These are phyloP conservation scores for Drosophila teissieri DNA, from an alignment of 1,140 invertebrate species.

Conservation along the genomic window DNA sequence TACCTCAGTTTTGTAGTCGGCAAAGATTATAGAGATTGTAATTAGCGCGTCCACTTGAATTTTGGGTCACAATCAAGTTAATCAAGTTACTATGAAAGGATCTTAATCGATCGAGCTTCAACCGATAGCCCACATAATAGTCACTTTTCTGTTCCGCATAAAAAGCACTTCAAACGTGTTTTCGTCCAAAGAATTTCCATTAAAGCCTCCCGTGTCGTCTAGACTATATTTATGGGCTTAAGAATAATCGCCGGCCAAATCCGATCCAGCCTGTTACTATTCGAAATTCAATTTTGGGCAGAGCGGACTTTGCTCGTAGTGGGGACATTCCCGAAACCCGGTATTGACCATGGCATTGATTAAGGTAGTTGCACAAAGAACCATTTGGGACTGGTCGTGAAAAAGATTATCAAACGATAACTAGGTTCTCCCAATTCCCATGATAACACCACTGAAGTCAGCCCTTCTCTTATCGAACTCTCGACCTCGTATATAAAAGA, in stretches of 20 bases:
- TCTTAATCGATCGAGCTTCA: not conserved
- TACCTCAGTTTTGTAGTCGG: too few species aligned
- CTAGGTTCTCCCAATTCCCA: not conserved
- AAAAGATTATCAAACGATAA: not conserved
- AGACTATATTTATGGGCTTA: not conserved
- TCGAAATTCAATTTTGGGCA: not conserved
- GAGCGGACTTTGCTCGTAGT: not conserved
- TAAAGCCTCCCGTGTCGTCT: not conserved
- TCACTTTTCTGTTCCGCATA: not conserved
- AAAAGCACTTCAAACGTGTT: not conserved
- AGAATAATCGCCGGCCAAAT: not conserved
- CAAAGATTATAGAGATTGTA: too few species aligned
- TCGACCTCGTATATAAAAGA: slow-evolving; percentile 15
- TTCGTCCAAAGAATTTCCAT: not conserved
- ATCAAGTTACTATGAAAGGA: not conserved
- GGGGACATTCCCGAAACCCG: too few species aligned
- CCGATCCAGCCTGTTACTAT: not conserved
- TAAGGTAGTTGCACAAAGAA: not conserved
- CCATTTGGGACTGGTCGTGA: not conserved
- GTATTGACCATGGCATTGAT: not conserved
- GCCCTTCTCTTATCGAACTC: slow-evolving; percentile 4
- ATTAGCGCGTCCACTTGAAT: not conserved
- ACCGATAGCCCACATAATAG: not conserved
- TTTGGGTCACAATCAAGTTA: not conserved
- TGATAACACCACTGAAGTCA: not conserved